Evolutionary conservation across 2,888 invertebrate species (phyloP), one percentile per base, ranked within the genome.

Genomic region (Dasypolia templi): DNA sequence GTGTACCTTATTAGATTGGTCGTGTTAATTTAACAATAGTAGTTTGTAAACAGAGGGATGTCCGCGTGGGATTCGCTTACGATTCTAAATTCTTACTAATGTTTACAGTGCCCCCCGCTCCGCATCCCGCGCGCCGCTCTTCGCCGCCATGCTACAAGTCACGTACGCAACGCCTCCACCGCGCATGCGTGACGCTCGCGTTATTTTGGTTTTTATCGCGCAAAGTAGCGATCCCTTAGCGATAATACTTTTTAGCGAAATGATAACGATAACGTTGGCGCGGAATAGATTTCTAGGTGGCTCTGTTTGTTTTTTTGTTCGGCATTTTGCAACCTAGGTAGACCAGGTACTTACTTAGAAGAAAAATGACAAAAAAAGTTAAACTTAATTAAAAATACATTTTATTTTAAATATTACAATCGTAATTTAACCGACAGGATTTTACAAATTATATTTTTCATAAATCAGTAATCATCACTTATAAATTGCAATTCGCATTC

Each of bases 191-290:
- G 85, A 64, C 76, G 79, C 77, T 83, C 86, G 84, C 91, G 88
- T 91, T 92, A 93, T 93, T 94, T 94, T 92, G 91, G 92, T 90
- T 91, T 88, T 91, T 94, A 94, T 94, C 93, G 86, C 78, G 81
- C 83, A 86, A 88, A 88, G 84, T 63, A 77, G 84, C 89, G 91
- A 93, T 93, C 86, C 88, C 81, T 77, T 85, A 64, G 72, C 86
- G 91, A 92, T 92, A 92, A 96, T 96, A 98, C 98, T 98, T 98
- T 99, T 83, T n/a, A n/a, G 99, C 88, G 67, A 84, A 82, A 53
- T 81, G 91, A 91, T 91, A 91, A 88, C 85, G 82, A 82, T 88
- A 86, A 78, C 75, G 72, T 49, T 56, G 44, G 61, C 56, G 64
- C 58, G 53, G 53, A 84, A 67, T 80, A 69, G 62, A 81, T 76